phyloP scores from a whole-genome alignment of 2,113 vertebrate genomes.

The chimpanzee (Pan troglodytes) region NHGRI_mPanTro3-v2.1_pri NC_072413.2:55554001-55554500 shows the following conservation, averaged over 20 bases:
- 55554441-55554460: neutral
- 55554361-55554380: constrained; percentile 52
- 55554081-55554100: neutral
- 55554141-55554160: neutral
- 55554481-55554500: constrained; percentile 60
- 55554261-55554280: neutral
- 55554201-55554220: neutral
- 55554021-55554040: neutral
- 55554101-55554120: too few species aligned
- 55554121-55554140: neutral
- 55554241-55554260: constrained; percentile 49
- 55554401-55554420: constrained; percentile 54
- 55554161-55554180: neutral
- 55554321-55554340: constrained; percentile 46
- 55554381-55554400: constrained; percentile 60
- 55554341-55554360: constrained; percentile 41
- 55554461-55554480: constrained; percentile 27
- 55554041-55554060: neutral
- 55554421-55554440: constrained; percentile 58
- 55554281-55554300: constrained; percentile 46
- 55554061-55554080: neutral
- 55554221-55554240: neutral
- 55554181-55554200: neutral
- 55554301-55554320: constrained; percentile 55
- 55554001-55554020: neutral